Percentiles rank a stretch among this genome's conserved stretches.
Evolutionary conservation across 2,888 invertebrate genomes (phyloP).

Genomic region (Tenthredo livida): DNA sequence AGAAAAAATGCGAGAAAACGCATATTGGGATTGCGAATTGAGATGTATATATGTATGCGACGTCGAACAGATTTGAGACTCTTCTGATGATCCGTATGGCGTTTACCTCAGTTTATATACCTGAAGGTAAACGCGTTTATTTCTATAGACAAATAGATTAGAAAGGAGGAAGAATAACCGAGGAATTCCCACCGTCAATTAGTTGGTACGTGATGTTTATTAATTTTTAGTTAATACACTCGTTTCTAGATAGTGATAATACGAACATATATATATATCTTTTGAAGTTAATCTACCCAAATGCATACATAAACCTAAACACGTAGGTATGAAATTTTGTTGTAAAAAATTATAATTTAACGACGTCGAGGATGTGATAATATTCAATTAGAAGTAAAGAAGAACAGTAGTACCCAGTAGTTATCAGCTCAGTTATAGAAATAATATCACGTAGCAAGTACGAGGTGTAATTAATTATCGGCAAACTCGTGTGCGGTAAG

Average conservation of each 20-base stretch:
- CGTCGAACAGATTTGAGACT: not conserved
- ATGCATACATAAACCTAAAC: no score
- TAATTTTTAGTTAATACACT: not conserved
- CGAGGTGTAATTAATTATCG: not conserved
- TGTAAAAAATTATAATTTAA: not conserved
- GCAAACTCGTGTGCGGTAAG: not conserved
- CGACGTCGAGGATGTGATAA: not conserved
- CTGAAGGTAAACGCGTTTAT: not conserved
- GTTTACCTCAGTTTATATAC: not conserved
- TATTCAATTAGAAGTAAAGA: not conserved
- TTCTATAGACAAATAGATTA: not conserved
- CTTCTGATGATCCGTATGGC: not conserved
- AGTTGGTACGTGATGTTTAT: not conserved
- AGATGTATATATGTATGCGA: not conserved
- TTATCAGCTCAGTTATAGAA: not conserved
- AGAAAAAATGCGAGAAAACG: not conserved
- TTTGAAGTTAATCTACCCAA: not conserved
- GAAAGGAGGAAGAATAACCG: not conserved
- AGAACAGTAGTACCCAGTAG: no score
- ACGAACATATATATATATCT: not conserved
- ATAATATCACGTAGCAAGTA: not conserved
- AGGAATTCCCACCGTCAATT: not conserved
- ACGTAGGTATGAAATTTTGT: not conserved
- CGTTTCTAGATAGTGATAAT: not conserved
- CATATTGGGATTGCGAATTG: not conserved